Conservation (phyloP, 2,113 vertebrate genomes). For the Theristicus caerulescens region DNA sequence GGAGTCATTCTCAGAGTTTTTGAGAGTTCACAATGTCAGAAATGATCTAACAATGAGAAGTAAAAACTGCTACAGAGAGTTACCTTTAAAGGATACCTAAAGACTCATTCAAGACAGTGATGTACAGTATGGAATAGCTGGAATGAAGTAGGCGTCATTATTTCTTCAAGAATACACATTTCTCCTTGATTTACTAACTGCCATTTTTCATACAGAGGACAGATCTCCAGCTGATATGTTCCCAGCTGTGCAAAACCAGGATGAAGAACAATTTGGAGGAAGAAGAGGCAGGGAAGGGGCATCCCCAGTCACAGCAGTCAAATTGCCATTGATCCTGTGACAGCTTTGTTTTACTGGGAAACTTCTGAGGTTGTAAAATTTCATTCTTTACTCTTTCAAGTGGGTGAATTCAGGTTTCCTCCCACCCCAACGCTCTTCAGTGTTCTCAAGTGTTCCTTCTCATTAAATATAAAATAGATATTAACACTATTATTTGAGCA, state of each 20-base stretch:
- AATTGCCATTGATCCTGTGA: background rate
- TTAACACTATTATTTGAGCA: background rate
- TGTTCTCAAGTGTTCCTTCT: background rate
- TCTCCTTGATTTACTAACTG: background rate
- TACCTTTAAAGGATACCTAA: background rate
- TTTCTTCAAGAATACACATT: background rate
- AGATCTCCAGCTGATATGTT: background rate
- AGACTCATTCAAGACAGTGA: background rate
- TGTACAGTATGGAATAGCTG: background rate
- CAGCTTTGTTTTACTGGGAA: background rate
- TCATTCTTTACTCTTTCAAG: background rate
- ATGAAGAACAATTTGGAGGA: background rate
- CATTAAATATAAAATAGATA: background rate
- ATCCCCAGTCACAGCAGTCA: background rate
- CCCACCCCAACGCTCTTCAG: background rate
- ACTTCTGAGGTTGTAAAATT: background rate
- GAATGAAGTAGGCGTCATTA: accelerated
- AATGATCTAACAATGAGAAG: background rate
- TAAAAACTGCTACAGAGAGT: background rate
- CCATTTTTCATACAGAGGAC: background rate
- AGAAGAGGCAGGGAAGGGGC: background rate
- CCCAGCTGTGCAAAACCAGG: background rate
- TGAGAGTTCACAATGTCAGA: background rate
- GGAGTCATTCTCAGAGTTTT: background rate
- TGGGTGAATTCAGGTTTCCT: background rate